A percentile compares a stretch with the other conserved stretches of the same genome.
Conservation (phyloP, 2,113 vertebrate genomes). For the Myotis yumanensis region DNA sequence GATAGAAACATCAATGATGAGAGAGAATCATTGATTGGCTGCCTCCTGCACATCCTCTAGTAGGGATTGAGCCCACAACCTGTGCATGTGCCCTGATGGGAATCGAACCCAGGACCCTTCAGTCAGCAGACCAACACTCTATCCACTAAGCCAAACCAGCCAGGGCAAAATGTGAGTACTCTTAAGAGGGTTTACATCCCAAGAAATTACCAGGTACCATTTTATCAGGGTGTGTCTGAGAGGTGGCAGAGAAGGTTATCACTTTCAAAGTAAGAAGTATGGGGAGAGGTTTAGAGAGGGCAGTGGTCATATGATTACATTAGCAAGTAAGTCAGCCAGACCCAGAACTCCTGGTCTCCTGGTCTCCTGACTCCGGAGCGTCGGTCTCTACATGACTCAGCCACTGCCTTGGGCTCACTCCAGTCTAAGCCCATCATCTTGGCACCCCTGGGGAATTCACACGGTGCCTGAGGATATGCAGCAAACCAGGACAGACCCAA, state of each 20-base stretch:
- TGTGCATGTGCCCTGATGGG: too few species aligned
- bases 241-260: background rate
- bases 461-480: background rate
- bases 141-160: too few species aligned
- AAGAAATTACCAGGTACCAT: background rate
- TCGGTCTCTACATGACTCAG: background rate
- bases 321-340: background rate
- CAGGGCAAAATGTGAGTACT: background rate
- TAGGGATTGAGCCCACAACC: too few species aligned
- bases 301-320: background rate
- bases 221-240: background rate
- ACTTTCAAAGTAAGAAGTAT: too few species aligned
- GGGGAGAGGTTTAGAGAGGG: background rate
- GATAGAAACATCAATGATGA: too few species aligned
- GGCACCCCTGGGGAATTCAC: background rate
- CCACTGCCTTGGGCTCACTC: background rate
- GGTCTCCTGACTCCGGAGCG: background rate
- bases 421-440: background rate
- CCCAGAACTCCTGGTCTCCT: background rate
- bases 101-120: too few species aligned
- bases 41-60: too few species aligned
- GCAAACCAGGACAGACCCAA: background rate
- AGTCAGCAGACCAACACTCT: too few species aligned
- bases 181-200: background rate
- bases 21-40: too few species aligned